Percentiles rank a stretch among this genome's conserved stretches.
These are phyloP conservation scores for Colostygia pectinataria DNA, from an alignment of 2,888 invertebrate species.

Conservation along the genomic window DNA sequence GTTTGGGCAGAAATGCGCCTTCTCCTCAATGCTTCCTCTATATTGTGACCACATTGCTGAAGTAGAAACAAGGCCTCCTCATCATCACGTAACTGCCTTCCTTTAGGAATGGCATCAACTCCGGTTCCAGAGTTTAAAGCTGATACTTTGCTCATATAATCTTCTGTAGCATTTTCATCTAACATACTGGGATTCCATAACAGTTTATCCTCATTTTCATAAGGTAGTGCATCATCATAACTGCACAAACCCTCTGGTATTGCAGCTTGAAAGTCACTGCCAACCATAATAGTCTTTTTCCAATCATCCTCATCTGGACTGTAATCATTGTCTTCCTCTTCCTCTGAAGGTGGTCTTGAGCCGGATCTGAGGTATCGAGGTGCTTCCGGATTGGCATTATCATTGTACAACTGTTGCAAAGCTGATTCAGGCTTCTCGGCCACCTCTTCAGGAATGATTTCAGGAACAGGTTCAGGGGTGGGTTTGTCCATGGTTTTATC, in stretches of 20 bases:
- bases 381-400: slow-evolving; percentile 69
- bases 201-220: slow-evolving; percentile 97
- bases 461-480: slow-evolving; percentile 61
- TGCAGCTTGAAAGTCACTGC: slow-evolving; percentile 95
- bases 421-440: slow-evolving; percentile 74
- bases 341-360: slow-evolving; percentile 90
- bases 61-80: slow-evolving; percentile 95
- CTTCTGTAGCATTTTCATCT: slow-evolving; percentile 88
- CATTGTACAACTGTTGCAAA: slow-evolving; percentile 70
- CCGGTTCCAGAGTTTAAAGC: slow-evolving; percentile 72
- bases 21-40: slow-evolving; percentile 95
- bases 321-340: slow-evolving; percentile 92
- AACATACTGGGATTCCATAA: slow-evolving; percentile 95
- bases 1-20: slow-evolving; percentile 88
- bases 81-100: slow-evolving; percentile 91
- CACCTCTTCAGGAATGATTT: slow-evolving; percentile 63
- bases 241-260: slow-evolving; percentile 96
- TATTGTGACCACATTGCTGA: slow-evolving; percentile 96
- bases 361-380: slow-evolving; percentile 81
- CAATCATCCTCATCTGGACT: slow-evolving; percentile 94
- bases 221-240: slow-evolving; percentile 96
- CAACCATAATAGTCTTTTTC: slow-evolving; percentile 98
- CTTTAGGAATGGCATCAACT: slow-evolving; percentile 85
- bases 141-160: slow-evolving; percentile 87
- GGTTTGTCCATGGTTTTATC: slow-evolving; percentile 75